Evolutionary conservation across 2,113 vertebrate genomes (phyloP).

Genomic region (Varanus salvator): DNA sequence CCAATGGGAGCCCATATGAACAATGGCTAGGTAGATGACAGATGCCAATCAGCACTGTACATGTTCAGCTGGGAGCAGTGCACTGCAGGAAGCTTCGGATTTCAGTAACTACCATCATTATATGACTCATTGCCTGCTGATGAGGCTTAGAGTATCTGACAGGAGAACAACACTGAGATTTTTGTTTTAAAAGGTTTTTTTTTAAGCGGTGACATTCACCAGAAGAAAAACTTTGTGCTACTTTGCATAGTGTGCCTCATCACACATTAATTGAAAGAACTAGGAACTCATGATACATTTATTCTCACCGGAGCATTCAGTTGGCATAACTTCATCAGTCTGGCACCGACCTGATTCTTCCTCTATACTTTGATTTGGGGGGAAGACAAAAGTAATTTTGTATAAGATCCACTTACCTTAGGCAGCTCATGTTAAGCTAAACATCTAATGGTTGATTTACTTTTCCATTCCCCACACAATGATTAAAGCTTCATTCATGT

Average conservation of each 20-base stretch:
- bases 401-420: conserved; percentile 4
- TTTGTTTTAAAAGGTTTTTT: not conserved
- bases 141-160: not conserved
- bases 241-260: not conserved
- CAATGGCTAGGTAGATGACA: not conserved
- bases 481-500: not conserved
- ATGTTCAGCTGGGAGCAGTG: not conserved
- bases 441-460: not conserved
- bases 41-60: not conserved
- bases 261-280: not conserved
- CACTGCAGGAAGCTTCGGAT: too few species aligned
- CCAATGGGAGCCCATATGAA: not conserved
- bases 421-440: not conserved
- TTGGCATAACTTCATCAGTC: not conserved
- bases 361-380: not conserved
- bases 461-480: not conserved
- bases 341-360: not conserved
- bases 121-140: not conserved
- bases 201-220: not conserved
- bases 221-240: not conserved
- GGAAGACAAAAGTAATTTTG: not conserved
- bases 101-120: not conserved
- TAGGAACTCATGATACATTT: not conserved
- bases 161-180: not conserved
- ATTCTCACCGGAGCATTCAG: not conserved